These are phyloP conservation scores for Euwallacea similis DNA, from an alignment of 1,140 invertebrate genomes.

Conservation along the genomic window DNA sequence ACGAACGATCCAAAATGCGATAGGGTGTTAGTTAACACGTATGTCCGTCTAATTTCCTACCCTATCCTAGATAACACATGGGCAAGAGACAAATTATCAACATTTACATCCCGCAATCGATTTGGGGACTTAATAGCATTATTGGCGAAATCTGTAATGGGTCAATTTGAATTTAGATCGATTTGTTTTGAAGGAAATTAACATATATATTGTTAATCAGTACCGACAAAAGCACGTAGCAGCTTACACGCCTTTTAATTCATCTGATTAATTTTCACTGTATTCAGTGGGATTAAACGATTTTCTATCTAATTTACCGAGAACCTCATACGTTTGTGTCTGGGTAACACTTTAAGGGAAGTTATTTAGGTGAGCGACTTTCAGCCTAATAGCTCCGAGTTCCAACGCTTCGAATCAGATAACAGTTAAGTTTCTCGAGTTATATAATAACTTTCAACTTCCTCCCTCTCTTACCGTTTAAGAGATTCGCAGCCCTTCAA, in stretches of 20 bases:
- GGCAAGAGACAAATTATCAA: slow-evolving; percentile 31
- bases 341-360: slow-evolving; percentile 32
- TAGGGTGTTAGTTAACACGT: background rate
- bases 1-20: background rate
- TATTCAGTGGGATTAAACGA: slow-evolving; percentile 39
- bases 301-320: slow-evolving; percentile 42
- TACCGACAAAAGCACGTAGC: slow-evolving; percentile 36
- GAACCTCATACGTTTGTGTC: slow-evolving; percentile 35
- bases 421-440: slow-evolving; percentile 31
- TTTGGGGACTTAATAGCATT: slow-evolving; percentile 40
- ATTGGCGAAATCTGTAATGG: slow-evolving; percentile 40
- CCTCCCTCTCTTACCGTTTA: slow-evolving; percentile 16
- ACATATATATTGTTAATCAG: slow-evolving; percentile 45
- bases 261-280: slow-evolving; percentile 42
- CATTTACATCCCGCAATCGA: slow-evolving; percentile 42
- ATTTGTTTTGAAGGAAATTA: slow-evolving; percentile 44
- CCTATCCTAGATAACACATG: slow-evolving; percentile 13
- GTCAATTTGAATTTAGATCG: slow-evolving; percentile 46
- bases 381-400: slow-evolving; percentile 25
- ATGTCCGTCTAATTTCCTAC: slow-evolving; percentile 8
- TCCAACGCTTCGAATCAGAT: slow-evolving; percentile 31
- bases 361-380: slow-evolving; percentile 34
- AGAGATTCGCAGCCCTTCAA: slow-evolving; percentile 12
- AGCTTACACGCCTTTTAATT: slow-evolving; percentile 38
- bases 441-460: slow-evolving; percentile 33